Evolutionary conservation across 2,113 vertebrate genomes (phyloP), one percentile per base, ranked within the genome.

Genomic region (Xiphophorus maculatus): DNA sequence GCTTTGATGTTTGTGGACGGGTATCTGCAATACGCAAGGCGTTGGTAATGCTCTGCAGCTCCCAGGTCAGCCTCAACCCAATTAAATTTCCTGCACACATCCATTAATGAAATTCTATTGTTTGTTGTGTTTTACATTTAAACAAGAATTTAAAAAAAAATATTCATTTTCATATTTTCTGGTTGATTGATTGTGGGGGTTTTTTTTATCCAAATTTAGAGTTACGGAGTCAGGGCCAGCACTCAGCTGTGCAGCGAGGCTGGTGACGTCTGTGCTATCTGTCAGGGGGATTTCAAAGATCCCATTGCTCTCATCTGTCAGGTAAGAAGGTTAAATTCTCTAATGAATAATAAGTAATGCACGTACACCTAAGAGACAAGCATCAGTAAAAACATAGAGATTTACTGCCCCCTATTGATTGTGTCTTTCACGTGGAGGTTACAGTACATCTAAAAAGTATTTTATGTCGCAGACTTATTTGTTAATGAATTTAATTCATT

Each of bases 191-290:
- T 22, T 25, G 0, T 80, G 3, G 6, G 32, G 28, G 28, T 28
- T 28, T 22, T 76, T 25, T 74, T 60, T 27, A 22, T 40, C 4
- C 92, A 40, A 30, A 7, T 35, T 6, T 8, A 99, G 98, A 97
- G 90, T 80, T 98, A 97, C 0, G 98, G 97, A 10, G 94, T 95
- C 71, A 96, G 96, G 80, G 97, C 98, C 60, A 97, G 96, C 22
- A 96, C 93, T 82, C 98, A 99, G 90, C 97, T 98, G 91, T 99
- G 97, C 94, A 96, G 89, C 0, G 97, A 99, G 89, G 97, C 97
- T 0, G 98, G 98, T 0, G 96, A 98, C 14, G 93, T 97, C 91
- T 99, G 98, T 74, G 96, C 97, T 72, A 99, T 99, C 83, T 99
- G 98, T 93, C 98, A 99, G 89, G 93, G 95, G 0, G 96, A 97